Percentiles rank a stretch among this genome's conserved stretches.
Conservation (phyloP, 2,797 vertebrate genomes). For the Enteromius trimaculatus region DNA sequence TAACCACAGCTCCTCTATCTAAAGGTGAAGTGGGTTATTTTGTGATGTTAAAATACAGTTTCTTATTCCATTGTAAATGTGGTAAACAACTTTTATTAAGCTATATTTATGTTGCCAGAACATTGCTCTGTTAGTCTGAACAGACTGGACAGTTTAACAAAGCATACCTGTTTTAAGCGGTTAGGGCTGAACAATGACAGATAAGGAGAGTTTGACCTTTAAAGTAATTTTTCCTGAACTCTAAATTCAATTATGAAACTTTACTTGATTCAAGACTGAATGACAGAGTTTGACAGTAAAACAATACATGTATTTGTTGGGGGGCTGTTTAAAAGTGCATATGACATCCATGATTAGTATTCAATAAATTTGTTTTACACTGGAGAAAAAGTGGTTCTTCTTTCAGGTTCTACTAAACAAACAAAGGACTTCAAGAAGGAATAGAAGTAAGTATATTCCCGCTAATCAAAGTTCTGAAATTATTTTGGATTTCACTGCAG, state of each 20-base stretch:
- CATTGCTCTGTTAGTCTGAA: background rate
- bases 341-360: background rate
- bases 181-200: background rate
- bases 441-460: background rate
- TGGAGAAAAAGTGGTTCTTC: background rate
- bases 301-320: no score
- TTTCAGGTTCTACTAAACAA: background rate
- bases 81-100: background rate
- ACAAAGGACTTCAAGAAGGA: background rate
- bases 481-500: background rate
- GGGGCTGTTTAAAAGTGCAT: no score
- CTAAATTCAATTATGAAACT: background rate
- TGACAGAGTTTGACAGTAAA: background rate
- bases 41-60: background rate
- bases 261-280: background rate
- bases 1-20: constrained; percentile 7
- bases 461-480: background rate
- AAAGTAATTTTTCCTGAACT: background rate
- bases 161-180: background rate
- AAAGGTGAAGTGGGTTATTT: background rate
- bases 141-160: background rate
- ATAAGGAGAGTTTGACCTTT: background rate
- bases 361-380: background rate
- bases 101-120: background rate
- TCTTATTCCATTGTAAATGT: background rate